Evolutionary conservation across 2,888 invertebrate species (phyloP).

Genomic region (Brachylomia viminalis): DNA sequence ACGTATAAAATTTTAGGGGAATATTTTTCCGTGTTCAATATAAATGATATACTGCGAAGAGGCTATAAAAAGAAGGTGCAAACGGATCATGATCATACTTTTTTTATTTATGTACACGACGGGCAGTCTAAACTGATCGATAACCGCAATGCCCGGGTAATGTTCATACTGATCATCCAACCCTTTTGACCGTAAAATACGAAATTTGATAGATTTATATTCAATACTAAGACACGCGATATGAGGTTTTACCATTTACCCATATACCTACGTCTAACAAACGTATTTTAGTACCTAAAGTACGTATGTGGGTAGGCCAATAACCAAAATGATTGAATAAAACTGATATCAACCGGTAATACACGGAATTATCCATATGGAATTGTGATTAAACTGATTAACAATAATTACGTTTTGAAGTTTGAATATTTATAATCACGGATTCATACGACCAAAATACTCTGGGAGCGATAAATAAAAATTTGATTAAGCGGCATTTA

Average conservation of each 20-base stretch:
- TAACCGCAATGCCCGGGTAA: slow-evolving; percentile 54
- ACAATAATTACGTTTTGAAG: slow-evolving; percentile 63
- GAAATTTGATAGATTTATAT: slow-evolving; percentile 60
- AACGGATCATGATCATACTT: slow-evolving; percentile 68
- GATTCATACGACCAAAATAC: slow-evolving; percentile 67
- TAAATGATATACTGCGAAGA: slow-evolving; percentile 73
- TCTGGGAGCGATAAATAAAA: slow-evolving; percentile 81
- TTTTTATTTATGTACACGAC: slow-evolving; percentile 64
- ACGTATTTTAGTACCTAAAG: slow-evolving; percentile 18
- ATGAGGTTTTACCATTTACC: slow-evolving; percentile 36
- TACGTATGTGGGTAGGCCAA: slow-evolving; percentile 7
- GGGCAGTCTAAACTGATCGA: slow-evolving; percentile 58
- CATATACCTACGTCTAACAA: slow-evolving; percentile 15
- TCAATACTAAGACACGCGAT: slow-evolving; percentile 57
- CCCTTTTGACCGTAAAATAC: slow-evolving; percentile 57
- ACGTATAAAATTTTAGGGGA: slow-evolving; percentile 74
- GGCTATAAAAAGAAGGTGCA: slow-evolving; percentile 73
- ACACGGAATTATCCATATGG: slow-evolving; percentile 45
- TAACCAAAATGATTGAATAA: slow-evolving; percentile 46
- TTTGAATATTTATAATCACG: slow-evolving; percentile 64
- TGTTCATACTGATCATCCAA: slow-evolving; percentile 47
- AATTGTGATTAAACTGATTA: slow-evolving; percentile 60
- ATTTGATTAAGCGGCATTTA: slow-evolving; percentile 88
- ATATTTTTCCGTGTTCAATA: slow-evolving; percentile 73
- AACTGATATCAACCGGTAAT: slow-evolving; percentile 45